Conservation (phyloP, 2,113 vertebrate species). For the Otocyon megalotis region DNA sequence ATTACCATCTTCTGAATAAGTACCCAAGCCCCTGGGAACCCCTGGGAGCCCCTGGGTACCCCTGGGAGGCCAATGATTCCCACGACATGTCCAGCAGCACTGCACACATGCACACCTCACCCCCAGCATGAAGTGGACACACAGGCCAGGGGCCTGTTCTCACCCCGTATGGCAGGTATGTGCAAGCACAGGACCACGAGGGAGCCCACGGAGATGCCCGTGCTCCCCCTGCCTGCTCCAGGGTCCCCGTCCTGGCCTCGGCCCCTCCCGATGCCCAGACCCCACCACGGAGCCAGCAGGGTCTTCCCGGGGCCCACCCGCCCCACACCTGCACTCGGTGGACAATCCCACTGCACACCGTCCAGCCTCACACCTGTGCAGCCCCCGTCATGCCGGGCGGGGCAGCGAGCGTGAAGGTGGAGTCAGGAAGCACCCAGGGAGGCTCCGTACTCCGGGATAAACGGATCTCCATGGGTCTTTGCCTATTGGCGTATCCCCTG, state of each 20-base stretch:
- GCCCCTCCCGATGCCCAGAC: too few species aligned
- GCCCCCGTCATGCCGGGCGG: neutral
- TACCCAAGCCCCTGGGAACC: accelerated
- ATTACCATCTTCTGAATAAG: neutral
- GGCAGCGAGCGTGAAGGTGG: accelerated
- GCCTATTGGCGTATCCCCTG: accelerated
- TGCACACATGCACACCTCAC: accelerated
- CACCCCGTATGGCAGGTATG: accelerated
- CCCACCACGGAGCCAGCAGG: accelerated
- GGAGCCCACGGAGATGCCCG: neutral
- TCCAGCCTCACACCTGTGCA: accelerated
- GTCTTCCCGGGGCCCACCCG: accelerated
- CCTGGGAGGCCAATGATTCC: too few species aligned
- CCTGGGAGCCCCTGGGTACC: too few species aligned
- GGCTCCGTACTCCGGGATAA: accelerated
- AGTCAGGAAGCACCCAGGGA: neutral
- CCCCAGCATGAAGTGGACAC: accelerated
- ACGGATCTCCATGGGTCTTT: accelerated
- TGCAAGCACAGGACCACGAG: accelerated
- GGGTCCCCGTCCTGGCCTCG: accelerated
- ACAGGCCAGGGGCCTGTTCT: accelerated
- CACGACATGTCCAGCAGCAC: accelerated
- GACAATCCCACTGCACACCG: accelerated
- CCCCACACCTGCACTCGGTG: accelerated
- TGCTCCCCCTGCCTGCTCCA: neutral